phyloP scores from a whole-genome alignment of 2,797 vertebrate genomes.

The Lerista edwardsae region DNA sequence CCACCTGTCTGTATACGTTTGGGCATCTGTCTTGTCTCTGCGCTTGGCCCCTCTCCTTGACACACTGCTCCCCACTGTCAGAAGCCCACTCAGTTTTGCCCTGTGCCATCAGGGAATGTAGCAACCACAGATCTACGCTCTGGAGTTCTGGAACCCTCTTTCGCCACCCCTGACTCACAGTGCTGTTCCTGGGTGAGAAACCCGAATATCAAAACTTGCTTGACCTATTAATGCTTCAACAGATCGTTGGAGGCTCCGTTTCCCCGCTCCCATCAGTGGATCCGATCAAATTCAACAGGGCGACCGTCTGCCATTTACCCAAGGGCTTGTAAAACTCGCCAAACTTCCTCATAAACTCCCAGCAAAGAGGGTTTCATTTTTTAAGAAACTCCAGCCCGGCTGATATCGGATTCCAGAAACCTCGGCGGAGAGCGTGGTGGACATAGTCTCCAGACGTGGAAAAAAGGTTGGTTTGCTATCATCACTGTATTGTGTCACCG shows the following conservation, averaged over 20 bases:
- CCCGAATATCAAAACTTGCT: constrained; percentile 23
- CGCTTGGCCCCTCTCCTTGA: constrained; percentile 17
- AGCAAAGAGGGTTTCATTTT: constrained; percentile 41
- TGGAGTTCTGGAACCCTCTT: constrained; percentile 28
- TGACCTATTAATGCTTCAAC: constrained; percentile 22
- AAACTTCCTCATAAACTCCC: constrained; percentile 45
- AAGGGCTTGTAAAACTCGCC: constrained; percentile 37
- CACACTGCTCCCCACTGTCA: constrained; percentile 26
- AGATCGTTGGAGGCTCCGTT: constrained; percentile 18
- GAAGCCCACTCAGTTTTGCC: constrained; percentile 3
- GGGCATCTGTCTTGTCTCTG: constrained; percentile 29
- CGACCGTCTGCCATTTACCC: constrained; percentile 30
- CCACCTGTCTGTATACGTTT: constrained; percentile 40
- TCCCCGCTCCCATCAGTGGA: constrained; percentile 18
- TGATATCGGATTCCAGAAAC: constrained; percentile 46
- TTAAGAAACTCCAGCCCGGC: constrained; percentile 37
- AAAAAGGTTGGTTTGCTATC: constrained; percentile 35
- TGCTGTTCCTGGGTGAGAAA: constrained; percentile 30
- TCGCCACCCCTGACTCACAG: constrained; percentile 9
- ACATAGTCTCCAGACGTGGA: constrained; percentile 24
- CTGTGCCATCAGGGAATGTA: constrained; percentile 23
- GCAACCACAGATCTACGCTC: constrained; percentile 22
- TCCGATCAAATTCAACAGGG: constrained; percentile 13
- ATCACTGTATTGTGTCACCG: constrained; percentile 17
- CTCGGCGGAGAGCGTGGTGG: constrained; percentile 27